Conservation (phyloP, 2,113 vertebrate species). For the Lynx canadensis region DNA sequence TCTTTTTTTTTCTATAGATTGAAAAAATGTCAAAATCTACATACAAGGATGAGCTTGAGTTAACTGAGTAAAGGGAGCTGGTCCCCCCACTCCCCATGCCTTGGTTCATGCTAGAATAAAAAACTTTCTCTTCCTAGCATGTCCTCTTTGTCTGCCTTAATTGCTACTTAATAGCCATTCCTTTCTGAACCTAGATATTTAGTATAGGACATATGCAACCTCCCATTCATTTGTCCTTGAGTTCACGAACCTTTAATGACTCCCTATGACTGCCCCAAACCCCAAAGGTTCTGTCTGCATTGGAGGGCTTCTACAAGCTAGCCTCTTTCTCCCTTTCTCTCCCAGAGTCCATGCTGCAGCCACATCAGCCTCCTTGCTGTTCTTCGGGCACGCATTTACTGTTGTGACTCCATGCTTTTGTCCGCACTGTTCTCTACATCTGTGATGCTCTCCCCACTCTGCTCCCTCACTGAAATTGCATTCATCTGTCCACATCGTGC, state of each 20-base stretch:
- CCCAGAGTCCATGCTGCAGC: not conserved
- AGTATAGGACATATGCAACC: not conserved
- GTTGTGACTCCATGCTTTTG: not conserved
- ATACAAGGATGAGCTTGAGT: not conserved
- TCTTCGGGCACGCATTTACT: not conserved
- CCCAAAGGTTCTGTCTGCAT: not conserved
- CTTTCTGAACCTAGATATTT: conserved; percentile 14
- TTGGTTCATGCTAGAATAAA: not conserved
- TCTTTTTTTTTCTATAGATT: not conserved
- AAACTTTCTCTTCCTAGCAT: not conserved
- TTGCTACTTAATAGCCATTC: not conserved
- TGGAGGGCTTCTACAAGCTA: not conserved
- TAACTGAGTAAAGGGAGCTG: not conserved
- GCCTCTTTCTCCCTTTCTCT: not conserved
- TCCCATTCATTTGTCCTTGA: not conserved
- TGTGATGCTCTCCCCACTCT: not conserved
- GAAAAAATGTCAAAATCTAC: not conserved
- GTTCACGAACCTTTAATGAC: not conserved
- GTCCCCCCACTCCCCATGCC: not conserved
- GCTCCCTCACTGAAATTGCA: not conserved
- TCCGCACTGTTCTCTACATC: not conserved
- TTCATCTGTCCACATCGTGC: not conserved
- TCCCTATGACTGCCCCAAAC: not conserved
- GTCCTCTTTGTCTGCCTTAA: not conserved
- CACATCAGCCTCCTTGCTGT: not conserved